These are phyloP conservation scores for Trachurus trachurus DNA, from an alignment of 2,797 vertebrate genomes.

Conservation along the genomic window DNA sequence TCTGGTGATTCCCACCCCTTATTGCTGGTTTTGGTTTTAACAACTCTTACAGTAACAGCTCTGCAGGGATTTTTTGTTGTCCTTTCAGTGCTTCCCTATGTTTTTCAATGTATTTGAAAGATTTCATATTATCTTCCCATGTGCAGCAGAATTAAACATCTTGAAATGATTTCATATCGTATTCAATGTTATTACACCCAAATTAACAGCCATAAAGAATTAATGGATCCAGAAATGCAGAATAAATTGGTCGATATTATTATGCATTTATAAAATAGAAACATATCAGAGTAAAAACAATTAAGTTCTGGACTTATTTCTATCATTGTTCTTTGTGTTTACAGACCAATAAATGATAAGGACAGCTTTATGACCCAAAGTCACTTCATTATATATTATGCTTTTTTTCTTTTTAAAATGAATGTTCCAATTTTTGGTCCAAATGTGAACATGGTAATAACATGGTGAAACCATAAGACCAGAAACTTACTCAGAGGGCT, in stretches of 20 bases:
- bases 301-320: neutral
- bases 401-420: slow-evolving; percentile 6
- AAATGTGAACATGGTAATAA: neutral
- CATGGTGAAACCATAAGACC: neutral
- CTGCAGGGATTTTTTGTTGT: neutral
- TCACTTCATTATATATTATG: neutral
- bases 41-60: neutral
- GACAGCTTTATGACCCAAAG: neutral
- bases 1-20: no score
- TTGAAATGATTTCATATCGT: neutral
- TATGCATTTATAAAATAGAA: neutral
- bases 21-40: slow-evolving; percentile 2
- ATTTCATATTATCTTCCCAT: neutral
- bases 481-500: slow-evolving; percentile 2
- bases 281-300: neutral
- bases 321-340: neutral
- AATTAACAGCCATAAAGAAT: neutral
- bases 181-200: neutral
- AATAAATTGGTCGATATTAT: neutral
- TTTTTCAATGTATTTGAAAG: slow-evolving; percentile 3
- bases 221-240: neutral
- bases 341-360: neutral
- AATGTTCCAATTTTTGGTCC: neutral
- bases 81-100: neutral
- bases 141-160: neutral